A percentile compares a stretch with the other conserved stretches of the same genome.
Evolutionary conservation across 1,140 invertebrate genomes (phyloP).

Genomic region (Eulimnadia texana): DNA sequence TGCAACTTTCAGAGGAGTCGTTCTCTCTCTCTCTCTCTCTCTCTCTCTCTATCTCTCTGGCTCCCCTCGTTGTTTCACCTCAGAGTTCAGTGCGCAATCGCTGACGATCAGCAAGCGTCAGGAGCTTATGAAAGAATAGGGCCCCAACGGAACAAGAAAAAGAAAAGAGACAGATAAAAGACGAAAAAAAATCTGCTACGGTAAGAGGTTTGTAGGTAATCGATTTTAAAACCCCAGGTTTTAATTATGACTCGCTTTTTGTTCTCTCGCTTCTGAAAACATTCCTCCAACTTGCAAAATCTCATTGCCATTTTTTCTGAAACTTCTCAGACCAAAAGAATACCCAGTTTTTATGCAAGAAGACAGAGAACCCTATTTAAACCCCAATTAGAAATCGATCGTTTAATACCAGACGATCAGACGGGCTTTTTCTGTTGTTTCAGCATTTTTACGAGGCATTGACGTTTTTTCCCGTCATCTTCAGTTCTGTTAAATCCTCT

Average conservation of each 20-base stretch:
- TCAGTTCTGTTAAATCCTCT: too few species aligned
- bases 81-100: background rate
- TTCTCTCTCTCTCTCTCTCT: background rate
- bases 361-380: too few species aligned
- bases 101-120: background rate
- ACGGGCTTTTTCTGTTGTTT: too few species aligned
- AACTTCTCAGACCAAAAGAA: too few species aligned
- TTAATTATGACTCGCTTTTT: too few species aligned
- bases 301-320: background rate
- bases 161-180: background rate
- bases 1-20: background rate
- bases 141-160: background rate
- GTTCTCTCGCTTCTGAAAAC: background rate
- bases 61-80: too few species aligned
- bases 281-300: background rate
- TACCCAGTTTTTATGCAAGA: too few species aligned
- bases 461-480: too few species aligned
- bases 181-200: background rate
- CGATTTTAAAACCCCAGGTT: background rate
- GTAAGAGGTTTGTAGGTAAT: background rate
- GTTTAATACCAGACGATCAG: too few species aligned
- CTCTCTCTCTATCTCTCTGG: background rate
- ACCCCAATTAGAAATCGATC: background rate
- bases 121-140: background rate
- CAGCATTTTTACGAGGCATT: too few species aligned